Evolutionary conservation across 2,888 invertebrate genomes (phyloP).

Genomic region (Phymatocera aterrima): DNA sequence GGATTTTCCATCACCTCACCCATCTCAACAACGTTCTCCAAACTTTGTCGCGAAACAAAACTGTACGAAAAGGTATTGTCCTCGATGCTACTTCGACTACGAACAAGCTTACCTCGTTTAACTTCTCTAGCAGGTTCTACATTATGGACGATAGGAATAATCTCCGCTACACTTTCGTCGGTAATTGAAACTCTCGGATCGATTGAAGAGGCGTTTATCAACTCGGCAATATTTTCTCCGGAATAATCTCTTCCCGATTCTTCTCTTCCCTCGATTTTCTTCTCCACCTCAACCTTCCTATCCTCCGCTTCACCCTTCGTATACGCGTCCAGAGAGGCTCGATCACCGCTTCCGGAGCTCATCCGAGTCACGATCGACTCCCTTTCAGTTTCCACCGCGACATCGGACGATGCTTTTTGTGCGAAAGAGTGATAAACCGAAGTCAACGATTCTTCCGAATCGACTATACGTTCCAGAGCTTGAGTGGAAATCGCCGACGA

Average conservation of each 20-base stretch:
- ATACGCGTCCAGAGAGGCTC: too few relatives aligned
- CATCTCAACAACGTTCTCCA: slow-evolving; percentile 56
- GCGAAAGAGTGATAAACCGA: slow-evolving; percentile 71
- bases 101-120: slow-evolving; percentile 72
- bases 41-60: slow-evolving; percentile 60
- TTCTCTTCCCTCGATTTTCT: background rate
- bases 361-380: background rate
- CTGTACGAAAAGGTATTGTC: slow-evolving; percentile 60
- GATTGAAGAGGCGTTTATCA: background rate
- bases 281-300: background rate
- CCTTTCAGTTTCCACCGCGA: slow-evolving; percentile 61
- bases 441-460: slow-evolving; percentile 71
- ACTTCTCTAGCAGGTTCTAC: slow-evolving; percentile 66
- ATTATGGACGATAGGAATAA: slow-evolving; percentile 26
- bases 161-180: background rate
- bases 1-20: slow-evolving; percentile 47
- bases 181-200: background rate
- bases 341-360: background rate
- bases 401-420: slow-evolving; percentile 61
- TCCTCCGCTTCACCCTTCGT: background rate
- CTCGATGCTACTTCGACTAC: slow-evolving; percentile 57
- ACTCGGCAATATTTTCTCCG: background rate
- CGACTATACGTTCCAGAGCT: slow-evolving; percentile 69
- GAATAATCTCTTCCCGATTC: background rate
- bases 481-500: slow-evolving; percentile 69